Evolutionary conservation across 2,888 invertebrate genomes (phyloP), one percentile per base, ranked within the genome.

Genomic region (Macaria liturata): DNA sequence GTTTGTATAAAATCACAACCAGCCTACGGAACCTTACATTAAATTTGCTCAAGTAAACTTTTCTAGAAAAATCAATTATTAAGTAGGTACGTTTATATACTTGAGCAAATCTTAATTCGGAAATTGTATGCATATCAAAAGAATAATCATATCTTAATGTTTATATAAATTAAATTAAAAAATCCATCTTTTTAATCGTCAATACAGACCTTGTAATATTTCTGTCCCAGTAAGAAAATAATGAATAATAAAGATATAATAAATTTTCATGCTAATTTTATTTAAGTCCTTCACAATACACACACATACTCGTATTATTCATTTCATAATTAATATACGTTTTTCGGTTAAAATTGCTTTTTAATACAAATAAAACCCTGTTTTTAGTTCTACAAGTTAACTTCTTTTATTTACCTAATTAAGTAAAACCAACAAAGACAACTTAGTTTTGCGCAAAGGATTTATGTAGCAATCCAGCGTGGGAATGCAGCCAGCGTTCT

Each of bases 101-200:
- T 57, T 61, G 57, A 57, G 54, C 34, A 20, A 46, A 60, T 54
- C 30, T 46, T 47, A 42, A n/a, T 46, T 48, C 42, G 20, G 20
- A 62, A 62, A 61, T 61, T 64, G 63, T 59, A 73, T 73, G 75
- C 82, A 82, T 81, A 81, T 81, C 81, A 75, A 68, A 71, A 65
- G 56, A 65, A 67, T 62, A 48, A 58, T 71, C 78, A 78, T 79
- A 78, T 78, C 75, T 70, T 67, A 63, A 59, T 50, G 50, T 57
- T 51, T 54, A 48, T 20, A 20, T 56, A 47, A 42, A 46, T 44
- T 51, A 52, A 55, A 61, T 56, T 45, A 39, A 32, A 54, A 49
- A 51, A 61, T 57, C 7, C 44, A 34, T 46, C 57, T 63, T 62
- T 68, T 64, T 64, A 59, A 69, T 66, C 58, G 46, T 63, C 68